Conservation (phyloP, 2,797 vertebrate genomes). For the Melanogrammus aeglefinus region DNA sequence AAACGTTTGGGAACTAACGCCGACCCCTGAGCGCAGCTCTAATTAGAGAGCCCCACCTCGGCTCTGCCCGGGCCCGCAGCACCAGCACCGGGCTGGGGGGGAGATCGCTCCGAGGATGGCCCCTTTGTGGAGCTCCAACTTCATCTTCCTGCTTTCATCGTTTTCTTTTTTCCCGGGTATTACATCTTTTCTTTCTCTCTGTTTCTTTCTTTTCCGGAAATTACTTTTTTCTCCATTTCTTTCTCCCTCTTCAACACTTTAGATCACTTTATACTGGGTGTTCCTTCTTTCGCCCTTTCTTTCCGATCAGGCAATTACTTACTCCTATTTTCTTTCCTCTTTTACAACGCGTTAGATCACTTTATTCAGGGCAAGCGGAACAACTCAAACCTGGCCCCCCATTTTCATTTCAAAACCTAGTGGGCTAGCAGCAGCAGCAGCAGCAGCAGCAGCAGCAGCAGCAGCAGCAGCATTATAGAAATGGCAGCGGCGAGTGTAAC, state of each 20-base stretch:
- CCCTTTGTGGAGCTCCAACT: conserved; percentile 55
- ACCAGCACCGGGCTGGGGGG: conserved; percentile 58
- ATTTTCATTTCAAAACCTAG: not conserved
- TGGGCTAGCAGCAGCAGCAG: no score
- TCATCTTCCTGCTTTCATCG: conserved; percentile 55
- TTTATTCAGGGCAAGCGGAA: not conserved
- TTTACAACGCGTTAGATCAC: not conserved
- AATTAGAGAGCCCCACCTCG: conserved; percentile 77
- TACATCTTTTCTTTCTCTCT: conserved; percentile 39
- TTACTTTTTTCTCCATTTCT: conserved; percentile 39
- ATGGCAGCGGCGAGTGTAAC: not conserved
- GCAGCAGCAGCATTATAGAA: not conserved
- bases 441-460: no score
- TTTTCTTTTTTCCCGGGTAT: conserved; percentile 26
- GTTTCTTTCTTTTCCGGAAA: conserved; percentile 29
- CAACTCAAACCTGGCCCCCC: no score
- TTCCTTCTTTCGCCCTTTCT: not conserved
- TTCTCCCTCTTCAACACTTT: conserved; percentile 7
- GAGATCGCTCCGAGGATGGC: conserved; percentile 28
- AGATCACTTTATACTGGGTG: no score
- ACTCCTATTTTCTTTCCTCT: not conserved
- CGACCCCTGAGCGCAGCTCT: conserved; percentile 81
- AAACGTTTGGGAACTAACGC: conserved; percentile 90
- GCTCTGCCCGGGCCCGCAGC: conserved; percentile 64
- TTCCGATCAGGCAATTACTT: not conserved